phyloP scores from a whole-genome alignment of 2,113 vertebrate genomes.

The Sakesphorus luctuosus region DNA sequence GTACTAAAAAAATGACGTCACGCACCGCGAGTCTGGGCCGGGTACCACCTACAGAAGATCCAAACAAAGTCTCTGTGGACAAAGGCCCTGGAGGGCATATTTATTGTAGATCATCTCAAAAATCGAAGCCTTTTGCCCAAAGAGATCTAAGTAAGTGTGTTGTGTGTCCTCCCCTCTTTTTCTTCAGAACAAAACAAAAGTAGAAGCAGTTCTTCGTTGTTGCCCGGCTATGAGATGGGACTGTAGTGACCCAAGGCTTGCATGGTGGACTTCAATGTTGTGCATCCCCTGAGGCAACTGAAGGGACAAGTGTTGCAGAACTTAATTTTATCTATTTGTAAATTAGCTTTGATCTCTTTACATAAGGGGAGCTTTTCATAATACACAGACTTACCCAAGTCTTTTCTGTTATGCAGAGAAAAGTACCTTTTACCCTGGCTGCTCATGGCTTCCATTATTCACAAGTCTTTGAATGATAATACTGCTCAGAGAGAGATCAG shows the following conservation, averaged over 20 bases:
- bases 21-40: slow-evolving; percentile 86
- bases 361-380: not conserved
- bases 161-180: not conserved
- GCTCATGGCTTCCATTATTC: not conserved
- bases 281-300: not conserved
- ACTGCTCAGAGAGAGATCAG: not conserved
- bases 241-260: accelerated
- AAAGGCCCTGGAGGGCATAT: slow-evolving; percentile 87
- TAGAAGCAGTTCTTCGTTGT: not conserved
- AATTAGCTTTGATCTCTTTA: not conserved
- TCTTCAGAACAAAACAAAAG: not conserved
- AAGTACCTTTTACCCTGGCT: not conserved
- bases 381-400: not conserved
- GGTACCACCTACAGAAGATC: slow-evolving; percentile 84
- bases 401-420: not conserved
- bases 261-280: not conserved
- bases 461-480: not conserved
- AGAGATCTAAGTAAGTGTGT: slow-evolving; percentile 85
- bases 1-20: slow-evolving; percentile 90
- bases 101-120: slow-evolving; percentile 86
- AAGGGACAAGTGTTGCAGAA: not conserved
- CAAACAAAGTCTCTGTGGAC: slow-evolving; percentile 82
- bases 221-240: not conserved
- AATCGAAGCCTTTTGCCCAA: slow-evolving; percentile 78
- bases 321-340: not conserved